Evolutionary conservation across 2,888 invertebrate genomes (phyloP), one percentile per base, ranked within the genome.

Genomic region (Limnephilus rhombicus): DNA sequence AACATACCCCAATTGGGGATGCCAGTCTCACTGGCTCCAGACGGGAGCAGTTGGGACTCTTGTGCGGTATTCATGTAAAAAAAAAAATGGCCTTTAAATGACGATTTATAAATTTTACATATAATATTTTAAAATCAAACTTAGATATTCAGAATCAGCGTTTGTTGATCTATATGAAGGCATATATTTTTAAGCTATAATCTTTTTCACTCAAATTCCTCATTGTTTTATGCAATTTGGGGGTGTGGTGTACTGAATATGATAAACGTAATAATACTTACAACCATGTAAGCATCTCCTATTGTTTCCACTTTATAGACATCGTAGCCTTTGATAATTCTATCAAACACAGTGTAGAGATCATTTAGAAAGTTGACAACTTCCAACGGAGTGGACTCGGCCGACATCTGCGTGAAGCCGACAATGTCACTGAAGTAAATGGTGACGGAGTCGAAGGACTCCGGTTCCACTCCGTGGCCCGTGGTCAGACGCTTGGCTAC

Each of bases 281-380:
- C 97, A 96, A 97, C 97, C 97, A 97, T 97, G 94, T 97, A 97
- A 91, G 97, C 97, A 94, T 98, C 98, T 49, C 99, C 99, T 93
- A 99, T 99, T 83, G 99, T 99, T 96, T 99, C 99, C 93, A 99
- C 99, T 96, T 99, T 99, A 95, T 99, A 99, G 86, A 99, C 99
- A 95, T 99, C 99, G 95, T 99, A 99, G 94, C 99, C 98, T 95
- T 98, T 98, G 94, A 99, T 99, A 94, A 99, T 99, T 94, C 98
- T 97, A 96, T 99, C 99, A 95, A 99, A 99, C 94, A 99, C 97
- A 89, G 99, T 99, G 96, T 99, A 99, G 95, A 99, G 97, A 96
- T 99, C 99, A 96, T 99, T 99, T 93, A 99, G 97, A 95, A 99
- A 99, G 95, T 98, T 99, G 91, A 99, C 99, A 94, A 99, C 98